These are phyloP conservation scores for Eutolmus rufibarbis DNA, from an alignment of 2,888 invertebrate genomes.

Conservation along the genomic window DNA sequence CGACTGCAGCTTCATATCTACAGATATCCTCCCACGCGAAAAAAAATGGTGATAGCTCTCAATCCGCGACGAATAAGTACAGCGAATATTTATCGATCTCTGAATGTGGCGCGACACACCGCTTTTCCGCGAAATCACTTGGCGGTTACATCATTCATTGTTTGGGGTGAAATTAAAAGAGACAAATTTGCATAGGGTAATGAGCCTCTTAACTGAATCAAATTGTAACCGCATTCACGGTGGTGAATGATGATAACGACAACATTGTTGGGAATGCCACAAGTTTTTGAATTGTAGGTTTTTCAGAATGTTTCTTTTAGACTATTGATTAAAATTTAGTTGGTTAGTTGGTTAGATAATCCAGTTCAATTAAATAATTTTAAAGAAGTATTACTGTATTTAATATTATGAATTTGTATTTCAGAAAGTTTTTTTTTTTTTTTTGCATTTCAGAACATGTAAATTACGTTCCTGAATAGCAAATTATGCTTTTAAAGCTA, in stretches of 20 bases:
- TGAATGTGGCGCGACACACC: not conserved
- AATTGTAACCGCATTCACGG: not conserved
- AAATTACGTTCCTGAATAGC: too few species aligned
- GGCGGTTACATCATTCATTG: not conserved
- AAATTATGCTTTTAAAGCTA: too few species aligned
- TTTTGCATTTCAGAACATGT: too few species aligned
- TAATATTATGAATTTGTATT: too few species aligned
- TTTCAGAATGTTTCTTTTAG: too few species aligned
- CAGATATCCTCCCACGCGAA: not conserved
- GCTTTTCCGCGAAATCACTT: not conserved
- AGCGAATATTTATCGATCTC: constrained; percentile 5
- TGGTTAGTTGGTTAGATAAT: too few species aligned
- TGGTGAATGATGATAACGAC: not conserved
- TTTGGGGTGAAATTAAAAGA: not conserved
- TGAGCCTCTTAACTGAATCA: not conserved
- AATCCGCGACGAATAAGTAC: not conserved
- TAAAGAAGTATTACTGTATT: too few species aligned
- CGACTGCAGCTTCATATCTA: not conserved
- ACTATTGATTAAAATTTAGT: too few species aligned
- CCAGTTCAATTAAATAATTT: too few species aligned
- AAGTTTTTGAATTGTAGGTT: not conserved
- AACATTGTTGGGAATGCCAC: not conserved
- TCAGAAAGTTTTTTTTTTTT: too few species aligned
- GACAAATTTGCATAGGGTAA: not conserved
- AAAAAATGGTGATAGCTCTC: not conserved